Base-by-base conservation (phyloP, 1,140 invertebrate species). In the Rhopalosiphum padi region DNA sequence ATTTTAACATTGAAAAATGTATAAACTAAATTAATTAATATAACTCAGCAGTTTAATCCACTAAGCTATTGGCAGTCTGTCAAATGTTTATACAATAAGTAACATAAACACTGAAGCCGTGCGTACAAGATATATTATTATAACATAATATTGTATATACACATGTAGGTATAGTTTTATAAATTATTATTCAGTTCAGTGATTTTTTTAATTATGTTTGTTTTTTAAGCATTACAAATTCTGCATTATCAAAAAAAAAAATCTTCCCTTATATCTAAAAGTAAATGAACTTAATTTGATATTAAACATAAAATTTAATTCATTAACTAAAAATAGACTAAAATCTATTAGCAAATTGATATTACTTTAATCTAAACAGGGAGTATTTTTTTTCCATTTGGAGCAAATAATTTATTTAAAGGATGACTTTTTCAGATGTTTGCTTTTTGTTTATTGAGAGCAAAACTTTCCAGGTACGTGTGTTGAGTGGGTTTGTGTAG, bases 401-500 rank as follows among this genome's bases (percentile, higher is more conserved):
- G 37, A 48, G 22, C n/a, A 53, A 86, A 77, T 41, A 35, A 48
- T 90, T 90, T 77, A 77, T 77, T 94, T 25, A 37, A 87, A 90
- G 60, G 46, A 94, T 94, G 51, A 90, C 48, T 85, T 94, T 92
- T 83, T 94, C 55, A 55, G 93, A 90, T 83, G 37, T 51, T 41
- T 18, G 41, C 43, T 94, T 91, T 87, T 94, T 85, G 53, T 94
- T 94, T 51, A 94, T 93, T 93, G 77, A 93, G 91, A 41, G 77
- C 91, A 85, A 93, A 93, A 93, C 91, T 94, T 93, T 98, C 97
- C 94, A 99, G 95, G 95, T 99, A 99, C 94, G 97, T 97, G 94
- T 97, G 97, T 95, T 99, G 98, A 94, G 98, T 97, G 94, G 98
- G 98, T 96, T 99, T 99, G 96, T 99, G 98, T 94, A 98, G 96